Conservation (phyloP, 2,888 invertebrate species). For the Tetragonisca angustula region DNA sequence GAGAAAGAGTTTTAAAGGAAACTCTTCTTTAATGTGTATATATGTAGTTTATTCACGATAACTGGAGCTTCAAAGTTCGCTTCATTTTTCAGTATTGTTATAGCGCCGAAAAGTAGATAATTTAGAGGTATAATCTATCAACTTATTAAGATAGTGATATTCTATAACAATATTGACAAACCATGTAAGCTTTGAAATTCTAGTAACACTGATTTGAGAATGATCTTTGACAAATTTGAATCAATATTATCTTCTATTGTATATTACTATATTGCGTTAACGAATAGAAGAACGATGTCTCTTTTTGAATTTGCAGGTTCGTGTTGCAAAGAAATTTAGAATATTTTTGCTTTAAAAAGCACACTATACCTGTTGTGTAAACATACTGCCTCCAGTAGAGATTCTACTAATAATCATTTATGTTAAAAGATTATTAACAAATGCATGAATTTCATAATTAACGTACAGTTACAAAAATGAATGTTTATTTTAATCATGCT, state of each 20-base stretch:
- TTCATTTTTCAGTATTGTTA: conserved; percentile 37
- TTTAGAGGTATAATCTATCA: conserved; percentile 38
- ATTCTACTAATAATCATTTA: conserved; percentile 50
- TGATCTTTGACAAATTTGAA: conserved; percentile 44
- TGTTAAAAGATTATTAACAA: conserved; percentile 38
- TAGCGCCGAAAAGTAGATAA: conserved; percentile 12
- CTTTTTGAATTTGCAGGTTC: conserved; percentile 37
- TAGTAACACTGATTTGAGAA: conserved; percentile 49
- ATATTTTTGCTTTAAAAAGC: conserved; percentile 48
- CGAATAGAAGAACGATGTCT: conserved; percentile 34
- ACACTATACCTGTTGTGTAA: conserved; percentile 40
- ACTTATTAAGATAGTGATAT: conserved; percentile 28
- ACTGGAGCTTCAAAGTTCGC: conserved; percentile 35
- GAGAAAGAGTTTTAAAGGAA: conserved; percentile 45
- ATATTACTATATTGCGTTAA: conserved; percentile 49
- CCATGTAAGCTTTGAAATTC: conserved; percentile 44
- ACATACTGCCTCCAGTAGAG: conserved; percentile 58
- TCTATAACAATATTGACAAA: conserved; percentile 44
- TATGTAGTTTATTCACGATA: conserved; percentile 48
- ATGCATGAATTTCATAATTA: conserved; percentile 44
- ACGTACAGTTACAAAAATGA: conserved; percentile 35
- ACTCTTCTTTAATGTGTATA: conserved; percentile 56
- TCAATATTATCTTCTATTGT: conserved; percentile 51
- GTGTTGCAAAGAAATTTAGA: conserved; percentile 48
- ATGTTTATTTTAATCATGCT: conserved; percentile 52